Conservation (phyloP, 2,888 invertebrate genomes). For the Hedychridium roseum region DNA sequence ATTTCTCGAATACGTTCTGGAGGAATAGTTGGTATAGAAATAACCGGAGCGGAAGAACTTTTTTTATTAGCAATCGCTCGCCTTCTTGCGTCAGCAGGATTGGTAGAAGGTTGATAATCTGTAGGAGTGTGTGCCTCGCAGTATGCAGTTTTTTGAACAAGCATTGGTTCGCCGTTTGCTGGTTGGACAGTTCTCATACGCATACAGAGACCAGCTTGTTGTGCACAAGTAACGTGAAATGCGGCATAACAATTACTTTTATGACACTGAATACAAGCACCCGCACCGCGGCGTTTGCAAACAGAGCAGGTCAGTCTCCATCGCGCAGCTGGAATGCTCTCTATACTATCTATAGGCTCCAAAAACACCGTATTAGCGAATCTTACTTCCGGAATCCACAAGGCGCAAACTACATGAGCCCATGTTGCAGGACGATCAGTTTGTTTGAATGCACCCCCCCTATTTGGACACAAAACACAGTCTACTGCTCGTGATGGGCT, state of each 20-base stretch:
- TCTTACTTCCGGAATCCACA: slow-evolving; percentile 98
- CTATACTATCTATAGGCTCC: slow-evolving; percentile 98
- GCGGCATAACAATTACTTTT: slow-evolving; percentile 96
- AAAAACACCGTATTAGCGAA: slow-evolving; percentile 98
- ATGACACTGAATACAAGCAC: slow-evolving; percentile 98
- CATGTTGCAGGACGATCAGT: slow-evolving; percentile 89
- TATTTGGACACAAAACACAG: slow-evolving; percentile 97
- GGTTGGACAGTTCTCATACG: slow-evolving; percentile 90
- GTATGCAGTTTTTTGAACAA: slow-evolving; percentile 94
- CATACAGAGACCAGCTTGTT: slow-evolving; percentile 94
- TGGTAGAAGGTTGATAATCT: slow-evolving; percentile 61
- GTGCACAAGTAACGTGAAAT: slow-evolving; percentile 99
- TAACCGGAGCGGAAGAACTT: slow-evolving; percentile 87
- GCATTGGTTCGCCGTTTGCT: slow-evolving; percentile 76
- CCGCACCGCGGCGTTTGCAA: slow-evolving; percentile 90
- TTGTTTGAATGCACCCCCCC: slow-evolving; percentile 98
- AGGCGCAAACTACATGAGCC: slow-evolving; percentile 98
- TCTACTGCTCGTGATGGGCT: slow-evolving; percentile 96
- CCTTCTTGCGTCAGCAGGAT: slow-evolving; percentile 64
- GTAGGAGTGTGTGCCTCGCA: slow-evolving; percentile 93
- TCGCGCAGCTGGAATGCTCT: slow-evolving; percentile 92
- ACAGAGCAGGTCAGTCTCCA: slow-evolving; percentile 98
- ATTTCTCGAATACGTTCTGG: slow-evolving; percentile 89
- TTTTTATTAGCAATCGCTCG: slow-evolving; percentile 71
- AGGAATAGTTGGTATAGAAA: slow-evolving; percentile 92